Evolutionary conservation across 2,888 invertebrate species (phyloP).

Genomic region (Apodemia hepburni): DNA sequence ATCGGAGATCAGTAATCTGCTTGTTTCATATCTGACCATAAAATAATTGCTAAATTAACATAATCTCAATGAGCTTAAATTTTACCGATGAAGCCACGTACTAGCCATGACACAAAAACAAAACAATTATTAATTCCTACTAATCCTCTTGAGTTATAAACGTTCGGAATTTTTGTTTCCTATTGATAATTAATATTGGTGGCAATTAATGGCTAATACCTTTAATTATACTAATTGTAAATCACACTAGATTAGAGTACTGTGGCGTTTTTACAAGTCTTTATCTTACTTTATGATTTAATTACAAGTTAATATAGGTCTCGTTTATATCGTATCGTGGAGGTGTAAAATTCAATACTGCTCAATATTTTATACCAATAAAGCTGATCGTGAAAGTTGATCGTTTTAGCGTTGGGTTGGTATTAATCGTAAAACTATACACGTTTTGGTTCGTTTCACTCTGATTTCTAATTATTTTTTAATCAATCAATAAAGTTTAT

Average conservation of each 20-base stretch:
- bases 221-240: constrained; percentile 73
- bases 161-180: constrained; percentile 44
- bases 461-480: constrained; percentile 13
- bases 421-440: constrained; percentile 14
- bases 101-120: constrained; percentile 2
- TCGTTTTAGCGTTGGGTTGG: constrained; percentile 27
- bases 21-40: too few relatives aligned
- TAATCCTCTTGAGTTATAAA: constrained; percentile 42
- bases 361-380: constrained; percentile 48
- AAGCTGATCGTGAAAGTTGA: constrained; percentile 38
- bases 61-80: background rate
- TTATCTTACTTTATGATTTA: constrained; percentile 75
- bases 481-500: constrained; percentile 12
- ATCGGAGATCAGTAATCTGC: too few relatives aligned
- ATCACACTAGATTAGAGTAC: constrained; percentile 62
- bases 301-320: constrained; percentile 59
- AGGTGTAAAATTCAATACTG: constrained; percentile 53
- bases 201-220: constrained; percentile 61
- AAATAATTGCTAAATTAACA: too few relatives aligned
- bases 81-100: background rate
- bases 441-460: constrained; percentile 8
- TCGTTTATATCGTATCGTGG: constrained; percentile 51
- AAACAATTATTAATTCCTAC: constrained; percentile 9
- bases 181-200: constrained; percentile 74
- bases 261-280: constrained; percentile 58